Evolutionary conservation across 1,140 invertebrate genomes (phyloP).

Genomic region (Diploscapter pachys): DNA sequence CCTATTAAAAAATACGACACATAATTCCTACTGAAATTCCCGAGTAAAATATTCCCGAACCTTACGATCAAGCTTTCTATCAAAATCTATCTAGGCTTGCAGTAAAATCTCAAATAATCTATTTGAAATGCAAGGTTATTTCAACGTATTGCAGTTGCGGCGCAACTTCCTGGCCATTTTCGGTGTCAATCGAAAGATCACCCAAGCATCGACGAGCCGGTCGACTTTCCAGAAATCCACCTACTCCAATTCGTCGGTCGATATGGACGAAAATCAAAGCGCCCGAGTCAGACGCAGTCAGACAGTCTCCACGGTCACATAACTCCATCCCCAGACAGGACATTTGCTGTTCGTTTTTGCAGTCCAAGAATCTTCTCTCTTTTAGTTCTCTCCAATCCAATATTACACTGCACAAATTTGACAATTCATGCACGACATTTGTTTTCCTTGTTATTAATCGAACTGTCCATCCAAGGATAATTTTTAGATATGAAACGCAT

Average conservation of each 20-base stretch:
- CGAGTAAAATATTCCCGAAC: neutral
- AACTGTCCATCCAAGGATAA: no score
- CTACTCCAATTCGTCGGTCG: conserved; percentile 26
- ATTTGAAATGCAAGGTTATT: neutral
- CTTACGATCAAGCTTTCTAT: neutral
- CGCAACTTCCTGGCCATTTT: conserved; percentile 13
- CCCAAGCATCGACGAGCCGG: neutral
- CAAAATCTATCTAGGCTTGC: neutral
- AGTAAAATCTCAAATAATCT: neutral
- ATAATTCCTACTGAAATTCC: neutral
- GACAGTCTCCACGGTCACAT: conserved; percentile 7
- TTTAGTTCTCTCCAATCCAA: no score
- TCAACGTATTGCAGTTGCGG: conserved; percentile 7
- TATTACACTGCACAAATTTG: no score
- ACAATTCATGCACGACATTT: no score
- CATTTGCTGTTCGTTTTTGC: no score
- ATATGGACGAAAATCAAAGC: neutral
- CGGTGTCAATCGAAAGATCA: conserved; percentile 5
- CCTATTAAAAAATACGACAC: no score
- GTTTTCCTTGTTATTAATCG: no score
- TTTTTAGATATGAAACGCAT: no score
- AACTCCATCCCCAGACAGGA: no score
- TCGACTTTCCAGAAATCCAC: neutral
- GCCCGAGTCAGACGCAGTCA: conserved; percentile 15
- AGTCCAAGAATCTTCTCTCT: no score